These are phyloP conservation scores for Macaca nemestrina DNA, from an alignment of 2,113 vertebrate species.

Conservation along the genomic window DNA sequence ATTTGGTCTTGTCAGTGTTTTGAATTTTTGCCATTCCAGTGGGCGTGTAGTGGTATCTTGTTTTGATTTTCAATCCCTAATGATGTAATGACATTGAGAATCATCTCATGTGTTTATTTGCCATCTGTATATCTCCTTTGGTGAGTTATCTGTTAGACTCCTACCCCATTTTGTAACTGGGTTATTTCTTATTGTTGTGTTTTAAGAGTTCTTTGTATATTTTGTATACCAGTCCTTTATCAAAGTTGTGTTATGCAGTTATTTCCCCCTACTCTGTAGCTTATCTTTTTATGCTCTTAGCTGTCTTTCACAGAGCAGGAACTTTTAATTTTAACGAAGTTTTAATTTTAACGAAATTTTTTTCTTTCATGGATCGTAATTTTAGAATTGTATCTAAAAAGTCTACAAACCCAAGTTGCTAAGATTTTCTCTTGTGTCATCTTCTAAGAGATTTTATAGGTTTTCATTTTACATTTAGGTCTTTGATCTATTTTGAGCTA, in stretches of 20 bases:
- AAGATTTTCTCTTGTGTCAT: neutral
- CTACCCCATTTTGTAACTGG: neutral
- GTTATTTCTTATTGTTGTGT: neutral
- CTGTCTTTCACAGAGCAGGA: neutral
- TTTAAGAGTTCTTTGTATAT: neutral
- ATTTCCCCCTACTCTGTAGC: neutral
- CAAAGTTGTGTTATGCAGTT: neutral
- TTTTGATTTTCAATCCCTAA: neutral
- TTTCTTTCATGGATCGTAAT: neutral
- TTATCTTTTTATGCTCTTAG: neutral
- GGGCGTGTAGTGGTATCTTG: neutral
- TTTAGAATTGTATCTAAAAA: neutral
- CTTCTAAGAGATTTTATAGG: neutral
- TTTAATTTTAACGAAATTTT: constrained; percentile 3
- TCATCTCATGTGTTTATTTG: neutral
- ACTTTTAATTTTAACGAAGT: constrained; percentile 23
- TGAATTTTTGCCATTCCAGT: neutral
- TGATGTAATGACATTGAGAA: neutral
- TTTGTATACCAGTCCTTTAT: neutral
- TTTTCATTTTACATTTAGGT: constrained; percentile 13
- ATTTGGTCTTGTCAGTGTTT: neutral
- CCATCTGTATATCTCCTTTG: neutral
- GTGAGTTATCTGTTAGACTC: neutral
- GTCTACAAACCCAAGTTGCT: neutral
- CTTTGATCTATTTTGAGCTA: neutral